Conservation (phyloP, 1,140 invertebrate genomes). For the Temnothorax curvispinosus region DNA sequence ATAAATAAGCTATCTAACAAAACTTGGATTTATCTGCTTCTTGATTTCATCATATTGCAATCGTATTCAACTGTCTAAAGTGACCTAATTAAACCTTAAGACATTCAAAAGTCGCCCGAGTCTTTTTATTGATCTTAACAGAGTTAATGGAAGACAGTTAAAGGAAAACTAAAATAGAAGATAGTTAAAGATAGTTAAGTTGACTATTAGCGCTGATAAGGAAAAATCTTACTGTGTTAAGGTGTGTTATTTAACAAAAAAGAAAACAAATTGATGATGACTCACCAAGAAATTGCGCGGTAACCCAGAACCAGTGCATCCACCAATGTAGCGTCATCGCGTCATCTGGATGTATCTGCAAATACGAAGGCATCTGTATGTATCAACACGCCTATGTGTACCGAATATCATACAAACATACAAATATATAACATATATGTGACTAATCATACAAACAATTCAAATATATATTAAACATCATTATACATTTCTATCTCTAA, state of each 20-base stretch:
- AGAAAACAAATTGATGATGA: slow-evolving; percentile 47
- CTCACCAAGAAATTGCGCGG: slow-evolving; percentile 85
- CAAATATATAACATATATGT: not conserved
- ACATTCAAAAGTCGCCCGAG: not conserved
- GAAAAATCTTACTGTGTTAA: not conserved
- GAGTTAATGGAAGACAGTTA: not conserved
- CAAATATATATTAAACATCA: not conserved
- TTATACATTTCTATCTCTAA: not conserved
- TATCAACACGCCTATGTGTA: not conserved
- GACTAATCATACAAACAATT: not conserved
- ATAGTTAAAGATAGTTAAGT: not conserved
- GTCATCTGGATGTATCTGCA: slow-evolving; percentile 80
- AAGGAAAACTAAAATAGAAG: not conserved
- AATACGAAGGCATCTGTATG: slow-evolving; percentile 52
- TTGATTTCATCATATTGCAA: not conserved
- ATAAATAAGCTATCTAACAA: not conserved
- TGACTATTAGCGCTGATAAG: not conserved
- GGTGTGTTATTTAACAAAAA: not conserved
- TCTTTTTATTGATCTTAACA: not conserved
- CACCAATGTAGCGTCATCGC: slow-evolving; percentile 90
- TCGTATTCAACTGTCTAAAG: not conserved
- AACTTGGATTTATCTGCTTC: not conserved
- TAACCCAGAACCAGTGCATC: slow-evolving; percentile 91
- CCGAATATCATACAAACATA: not conserved
- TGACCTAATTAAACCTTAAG: not conserved